A percentile compares a stretch with the other conserved stretches of the same genome.
phyloP scores from a whole-genome alignment of 2,888 invertebrate species.

The Tetragonula carbonaria region DNA sequence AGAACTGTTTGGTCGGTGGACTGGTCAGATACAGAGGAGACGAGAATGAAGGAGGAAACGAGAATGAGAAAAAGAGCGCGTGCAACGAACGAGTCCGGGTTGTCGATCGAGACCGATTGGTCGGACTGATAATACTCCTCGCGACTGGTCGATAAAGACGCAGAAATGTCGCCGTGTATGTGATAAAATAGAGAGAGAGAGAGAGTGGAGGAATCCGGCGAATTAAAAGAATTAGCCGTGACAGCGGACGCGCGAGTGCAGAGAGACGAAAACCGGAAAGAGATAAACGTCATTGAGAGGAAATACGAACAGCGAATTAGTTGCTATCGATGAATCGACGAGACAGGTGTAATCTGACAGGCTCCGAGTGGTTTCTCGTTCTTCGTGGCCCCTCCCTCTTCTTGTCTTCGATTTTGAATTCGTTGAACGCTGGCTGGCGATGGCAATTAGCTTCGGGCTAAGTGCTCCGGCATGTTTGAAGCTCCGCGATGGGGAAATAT shows the following conservation, averaged over 20 bases:
- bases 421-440: neutral
- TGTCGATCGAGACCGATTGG: conserved; percentile 31
- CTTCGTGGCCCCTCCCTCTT: neutral
- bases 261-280: conserved; percentile 1
- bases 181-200: neutral
- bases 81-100: neutral
- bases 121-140: conserved; percentile 17
- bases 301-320: conserved; percentile 9
- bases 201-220: neutral
- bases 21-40: neutral
- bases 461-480: neutral
- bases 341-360: conserved; percentile 11
- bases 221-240: conserved; percentile 2
- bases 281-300: neutral
- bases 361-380: neutral
- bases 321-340: conserved; percentile 1
- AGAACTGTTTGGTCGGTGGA: conserved; percentile 18
- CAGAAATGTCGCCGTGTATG: conserved; percentile 28
- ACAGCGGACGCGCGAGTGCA: neutral
- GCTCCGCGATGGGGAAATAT: neutral
- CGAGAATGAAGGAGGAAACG: too few species aligned
- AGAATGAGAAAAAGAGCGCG: too few species aligned
- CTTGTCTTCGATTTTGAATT: neutral
- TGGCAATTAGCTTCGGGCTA: neutral
- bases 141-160: conserved; percentile 23